These are phyloP conservation scores for Wiebesia pumilae DNA, from an alignment of 1,140 invertebrate species.

Conservation along the genomic window DNA sequence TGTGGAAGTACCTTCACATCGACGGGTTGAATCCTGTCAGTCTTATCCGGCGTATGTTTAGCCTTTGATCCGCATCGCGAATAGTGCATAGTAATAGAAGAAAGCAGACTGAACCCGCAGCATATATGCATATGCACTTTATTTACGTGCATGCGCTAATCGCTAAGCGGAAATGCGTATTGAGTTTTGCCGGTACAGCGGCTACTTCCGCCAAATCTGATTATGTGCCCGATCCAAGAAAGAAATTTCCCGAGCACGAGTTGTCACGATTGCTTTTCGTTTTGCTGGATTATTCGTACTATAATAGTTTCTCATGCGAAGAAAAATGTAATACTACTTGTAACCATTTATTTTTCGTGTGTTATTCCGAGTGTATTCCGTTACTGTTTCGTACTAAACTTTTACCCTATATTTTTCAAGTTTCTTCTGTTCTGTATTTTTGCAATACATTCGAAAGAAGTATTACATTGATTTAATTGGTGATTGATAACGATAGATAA, in stretches of 20 bases:
- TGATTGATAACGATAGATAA: no score
- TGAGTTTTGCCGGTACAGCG: not conserved
- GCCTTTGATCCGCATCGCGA: no score
- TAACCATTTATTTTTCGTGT: not conserved
- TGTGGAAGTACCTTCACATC: no score
- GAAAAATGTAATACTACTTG: not conserved
- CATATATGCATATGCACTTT: not conserved
- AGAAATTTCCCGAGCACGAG: not conserved
- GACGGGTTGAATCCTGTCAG: no score
- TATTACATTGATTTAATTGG: no score
- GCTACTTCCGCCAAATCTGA: constrained; percentile 38
- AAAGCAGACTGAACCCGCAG: not conserved
- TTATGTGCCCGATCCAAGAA: constrained; percentile 23
- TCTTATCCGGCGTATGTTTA: no score
- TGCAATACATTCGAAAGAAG: no score
- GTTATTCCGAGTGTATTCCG: no score
- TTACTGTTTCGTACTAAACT: not conserved
- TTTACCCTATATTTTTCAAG: no score
- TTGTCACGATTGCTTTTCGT: not conserved
- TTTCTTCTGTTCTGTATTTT: no score
- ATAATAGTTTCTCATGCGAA: not conserved
- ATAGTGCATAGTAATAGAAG: no score
- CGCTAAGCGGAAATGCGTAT: not conserved
- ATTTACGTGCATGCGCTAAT: no score
- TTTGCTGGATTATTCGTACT: not conserved